phyloP scores from a whole-genome alignment of 2,797 vertebrate genomes.

The Esox masquinongy region DNA sequence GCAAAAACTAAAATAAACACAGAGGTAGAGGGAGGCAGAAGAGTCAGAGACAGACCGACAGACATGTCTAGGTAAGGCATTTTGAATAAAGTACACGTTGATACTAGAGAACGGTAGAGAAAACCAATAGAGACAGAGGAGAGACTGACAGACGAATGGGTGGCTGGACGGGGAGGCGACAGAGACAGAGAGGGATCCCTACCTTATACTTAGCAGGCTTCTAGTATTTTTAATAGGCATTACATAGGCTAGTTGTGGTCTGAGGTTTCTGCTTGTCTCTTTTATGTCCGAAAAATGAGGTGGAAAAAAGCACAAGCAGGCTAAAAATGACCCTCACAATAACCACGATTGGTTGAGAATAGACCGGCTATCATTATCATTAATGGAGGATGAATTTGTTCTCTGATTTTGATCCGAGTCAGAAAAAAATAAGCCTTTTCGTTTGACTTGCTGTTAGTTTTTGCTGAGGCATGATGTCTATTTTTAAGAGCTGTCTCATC shows the following conservation, averaged over 20 bases:
- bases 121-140: neutral
- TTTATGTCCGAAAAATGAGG: conserved; percentile 67
- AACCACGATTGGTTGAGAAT: conserved; percentile 75
- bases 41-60: neutral
- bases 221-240: conserved; percentile 72
- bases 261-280: conserved; percentile 74
- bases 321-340: conserved; percentile 78
- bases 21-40: neutral
- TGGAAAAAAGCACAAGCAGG: conserved; percentile 75
- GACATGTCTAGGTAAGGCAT: neutral
- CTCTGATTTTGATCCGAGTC: conserved; percentile 66
- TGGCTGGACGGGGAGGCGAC: neutral
- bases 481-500: conserved; percentile 1
- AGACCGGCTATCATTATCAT: conserved; percentile 80
- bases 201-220: conserved; percentile 71
- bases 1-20: neutral
- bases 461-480: conserved; percentile 37
- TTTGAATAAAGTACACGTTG: no score
- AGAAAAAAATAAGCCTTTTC: conserved; percentile 61
- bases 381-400: conserved; percentile 78
- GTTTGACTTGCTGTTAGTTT: conserved; percentile 51
- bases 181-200: conserved; percentile 18
- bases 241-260: conserved; percentile 76
- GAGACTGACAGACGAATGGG: neutral
- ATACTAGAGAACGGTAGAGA: no score